Evolutionary conservation across 2,888 invertebrate species (phyloP), one percentile per base, ranked within the genome.

Genomic region (Drosophila paracracens): DNA sequence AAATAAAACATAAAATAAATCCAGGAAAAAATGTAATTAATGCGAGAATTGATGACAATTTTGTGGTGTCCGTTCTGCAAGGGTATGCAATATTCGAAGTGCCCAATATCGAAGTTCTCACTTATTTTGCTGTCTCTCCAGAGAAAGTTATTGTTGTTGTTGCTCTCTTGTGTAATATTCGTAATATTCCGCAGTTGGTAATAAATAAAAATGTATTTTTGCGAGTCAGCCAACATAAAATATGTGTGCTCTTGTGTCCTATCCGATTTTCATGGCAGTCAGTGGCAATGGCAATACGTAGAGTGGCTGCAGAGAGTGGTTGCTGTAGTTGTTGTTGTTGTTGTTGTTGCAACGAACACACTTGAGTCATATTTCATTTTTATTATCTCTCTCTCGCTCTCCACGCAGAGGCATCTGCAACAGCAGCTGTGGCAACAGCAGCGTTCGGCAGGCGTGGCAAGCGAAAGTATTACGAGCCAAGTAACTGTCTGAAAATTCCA

Each of bases 231-330:
- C 58, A 68, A 71, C 75, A 91, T 92, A 91, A 92, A 92, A 92
- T 92, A 92, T 92, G 65, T 79, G 62, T 74, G 16, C 54, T 16
- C 36, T 16, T 46, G 25, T 56, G 70, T 91, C 90, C 91, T 92
- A 92, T 92, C 92, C 91, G 92, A 92, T 92, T 92, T 92, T 91
- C 91, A 91, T 91, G 91, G 92, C 90, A 91, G 10, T 91, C 90
- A 91, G 10, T 91, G 91, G 92, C 91, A 91, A 13, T 91, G 85
- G 91, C 58, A 73, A 63, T 75, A 43, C 56, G 40, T 58, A 40
- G 36, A 46, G 58, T 46, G 46, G 46, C 16, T 29, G 29, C n/a
- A 13, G 27, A 11, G 51, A 51, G n/a, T 29, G 16, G 21, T 31
- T 57, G 29, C 31, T 57, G 56, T 25, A 8, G 50, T n/a, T 48